Percentiles rank a stretch among this genome's conserved stretches.
These are phyloP conservation scores for Pteronotus mesoamericanus DNA, from an alignment of 2,797 vertebrate species.

Conservation along the genomic window DNA sequence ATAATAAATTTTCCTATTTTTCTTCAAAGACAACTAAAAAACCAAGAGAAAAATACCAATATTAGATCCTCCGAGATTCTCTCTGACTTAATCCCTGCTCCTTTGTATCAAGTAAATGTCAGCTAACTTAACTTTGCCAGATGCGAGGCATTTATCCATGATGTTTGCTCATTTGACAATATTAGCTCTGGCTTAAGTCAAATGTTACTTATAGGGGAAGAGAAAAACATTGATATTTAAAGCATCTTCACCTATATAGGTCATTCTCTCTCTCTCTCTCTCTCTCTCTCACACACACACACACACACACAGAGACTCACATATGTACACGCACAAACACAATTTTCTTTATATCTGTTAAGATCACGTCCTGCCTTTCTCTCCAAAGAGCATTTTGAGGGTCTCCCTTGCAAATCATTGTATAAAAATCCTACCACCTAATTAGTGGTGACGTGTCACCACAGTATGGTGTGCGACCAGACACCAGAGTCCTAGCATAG, in stretches of 20 bases:
- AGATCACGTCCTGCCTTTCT: not conserved
- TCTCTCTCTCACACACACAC: not conserved
- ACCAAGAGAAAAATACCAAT: not conserved
- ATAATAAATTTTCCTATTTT: not conserved
- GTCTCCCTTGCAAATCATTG: not conserved
- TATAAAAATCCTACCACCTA: not conserved
- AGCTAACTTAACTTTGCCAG: slow-evolving; percentile 77
- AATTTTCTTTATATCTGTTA: not conserved
- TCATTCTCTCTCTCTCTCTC: no score
- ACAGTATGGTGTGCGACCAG: not conserved
- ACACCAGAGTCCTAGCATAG: not conserved
- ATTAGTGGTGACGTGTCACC: not conserved
- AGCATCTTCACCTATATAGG: not conserved
- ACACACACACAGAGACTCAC: not conserved
- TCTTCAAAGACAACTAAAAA: slow-evolving; percentile 44
- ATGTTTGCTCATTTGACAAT: slow-evolving; percentile 71
- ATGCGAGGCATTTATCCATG: slow-evolving; percentile 71
- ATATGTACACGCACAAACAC: not conserved
- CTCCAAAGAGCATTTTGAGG: not conserved
- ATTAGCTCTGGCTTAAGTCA: slow-evolving; percentile 77
- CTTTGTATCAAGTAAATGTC: slow-evolving; percentile 76
- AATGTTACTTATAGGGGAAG: slow-evolving; percentile 64
- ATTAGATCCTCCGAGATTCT: slow-evolving; percentile 53
- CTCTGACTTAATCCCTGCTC: slow-evolving; percentile 62
- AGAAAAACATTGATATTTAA: slow-evolving; percentile 60